A percentile compares a stretch with the other conserved stretches of the same genome.
Evolutionary conservation across 2,113 vertebrate species (phyloP).

Genomic region (Lepidiolamprologus cunningtoni): DNA sequence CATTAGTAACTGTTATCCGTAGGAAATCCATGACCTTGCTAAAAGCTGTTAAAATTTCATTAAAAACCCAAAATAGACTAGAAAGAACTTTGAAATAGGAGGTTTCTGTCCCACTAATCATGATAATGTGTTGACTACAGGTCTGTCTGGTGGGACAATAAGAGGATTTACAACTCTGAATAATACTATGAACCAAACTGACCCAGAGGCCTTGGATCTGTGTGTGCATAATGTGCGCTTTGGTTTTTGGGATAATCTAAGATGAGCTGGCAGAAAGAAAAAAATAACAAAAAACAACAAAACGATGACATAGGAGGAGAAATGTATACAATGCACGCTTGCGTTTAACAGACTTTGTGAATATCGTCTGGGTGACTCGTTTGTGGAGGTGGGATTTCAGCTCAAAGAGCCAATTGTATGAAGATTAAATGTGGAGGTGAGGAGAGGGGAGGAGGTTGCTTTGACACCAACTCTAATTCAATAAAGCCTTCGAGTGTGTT

Average conservation of each 20-base stretch:
- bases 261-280: not conserved
- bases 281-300: not conserved
- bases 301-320: not conserved
- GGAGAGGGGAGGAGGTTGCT: not conserved
- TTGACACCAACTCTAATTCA: not conserved
- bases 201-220: not conserved
- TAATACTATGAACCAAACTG: constrained; percentile 17
- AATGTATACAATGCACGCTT: not conserved
- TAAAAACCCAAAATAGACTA: not conserved
- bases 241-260: not conserved
- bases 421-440: not conserved
- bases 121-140: constrained; percentile 30
- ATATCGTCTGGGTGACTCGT: not conserved
- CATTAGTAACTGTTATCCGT: not conserved
- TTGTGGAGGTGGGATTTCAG: not conserved
- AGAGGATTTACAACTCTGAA: constrained; percentile 48
- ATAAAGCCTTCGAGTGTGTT: not conserved
- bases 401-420: not conserved
- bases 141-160: constrained; percentile 32
- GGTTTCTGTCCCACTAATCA: constrained; percentile 29
- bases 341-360: not conserved
- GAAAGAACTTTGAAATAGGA: not conserved
- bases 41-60: not conserved
- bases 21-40: not conserved
- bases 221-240: not conserved